Base-by-base conservation (phyloP, 2,113 vertebrate species). In the Paralichthys olivaceus region DNA sequence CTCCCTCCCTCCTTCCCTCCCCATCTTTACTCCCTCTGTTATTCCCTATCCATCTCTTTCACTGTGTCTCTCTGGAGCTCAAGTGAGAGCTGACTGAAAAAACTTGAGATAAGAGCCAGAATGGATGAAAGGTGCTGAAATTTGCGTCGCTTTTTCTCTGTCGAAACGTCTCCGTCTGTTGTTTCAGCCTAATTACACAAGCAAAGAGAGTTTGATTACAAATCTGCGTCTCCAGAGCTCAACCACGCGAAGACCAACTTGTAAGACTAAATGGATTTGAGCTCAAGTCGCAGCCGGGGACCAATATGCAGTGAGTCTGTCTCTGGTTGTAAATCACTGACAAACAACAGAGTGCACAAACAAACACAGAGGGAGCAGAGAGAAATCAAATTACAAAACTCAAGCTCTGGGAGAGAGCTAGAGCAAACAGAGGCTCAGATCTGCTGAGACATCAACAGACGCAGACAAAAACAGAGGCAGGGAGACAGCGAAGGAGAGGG, bases 21-120 rank as follows among this genome's bases (percentile, higher is more conserved):
- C 66, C 26, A 59, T 69, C 72, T 86, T 79, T 80, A 86, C 87
- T 89, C 87, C 83, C 79, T 79, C 70, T 82, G 84, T 88, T 79
- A 84, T 86, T 77, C 84, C 85, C 77, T 15, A 85, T 86, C 84
- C 85, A 80, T 89, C 80, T 86, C 80, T 69, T 86, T 81, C 82
- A 84, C 72, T 60, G 45, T 8, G 57, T 68, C 72, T 87, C 69
- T 81, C 75, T 47, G 64, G 45, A 81, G 70, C 65, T 87, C 75
- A 86, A 81, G 80, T 83, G 75, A 67, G 86, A 75, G 69, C 75
- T 81, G 81, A 78, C 26, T 12, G 55, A 70, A 75, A 57, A 77
- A 69, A 49, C 69, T 83, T 55, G 23, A 81, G 88, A 90, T 88
- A 81, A 85, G 75, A 83, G 69, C 74, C 70, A 66, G 75, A 83